These are phyloP conservation scores for Prunella strophiata DNA, from an alignment of 2,797 vertebrate species.

Conservation along the genomic window DNA sequence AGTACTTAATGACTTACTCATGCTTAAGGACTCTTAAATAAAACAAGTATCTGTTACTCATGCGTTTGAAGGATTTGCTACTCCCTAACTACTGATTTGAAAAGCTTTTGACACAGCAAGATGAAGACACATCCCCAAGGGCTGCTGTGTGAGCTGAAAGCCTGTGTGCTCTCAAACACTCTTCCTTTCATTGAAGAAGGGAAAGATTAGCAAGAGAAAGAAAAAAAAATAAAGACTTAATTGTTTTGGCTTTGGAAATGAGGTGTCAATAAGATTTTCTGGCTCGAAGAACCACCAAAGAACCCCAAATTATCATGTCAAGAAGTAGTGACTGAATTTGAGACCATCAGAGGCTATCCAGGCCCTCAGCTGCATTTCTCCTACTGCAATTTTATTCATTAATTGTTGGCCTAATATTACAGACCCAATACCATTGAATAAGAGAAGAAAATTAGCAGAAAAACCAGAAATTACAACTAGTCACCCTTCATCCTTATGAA, in stretches of 20 bases:
- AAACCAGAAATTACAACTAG: not conserved
- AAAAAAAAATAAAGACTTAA: not conserved
- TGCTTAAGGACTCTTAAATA: conserved; percentile 33
- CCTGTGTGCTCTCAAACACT: not conserved
- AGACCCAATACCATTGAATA: not conserved
- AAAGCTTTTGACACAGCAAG: conserved; percentile 16
- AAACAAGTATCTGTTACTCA: conserved; percentile 32
- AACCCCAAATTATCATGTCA: not conserved
- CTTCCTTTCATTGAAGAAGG: not conserved
- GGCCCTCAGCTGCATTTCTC: not conserved
- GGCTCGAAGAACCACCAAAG: not conserved
- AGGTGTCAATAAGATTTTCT: not conserved
- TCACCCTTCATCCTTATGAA: not conserved
- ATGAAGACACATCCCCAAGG: not conserved
- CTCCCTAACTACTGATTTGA: not conserved
- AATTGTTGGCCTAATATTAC: not conserved
- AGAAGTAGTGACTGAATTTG: not conserved
- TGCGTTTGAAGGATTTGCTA: not conserved
- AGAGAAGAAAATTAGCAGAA: not conserved
- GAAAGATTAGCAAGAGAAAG: not conserved
- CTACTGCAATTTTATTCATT: not conserved
- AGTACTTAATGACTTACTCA: conserved; percentile 29
- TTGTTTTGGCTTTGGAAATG: not conserved
- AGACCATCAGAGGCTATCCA: not conserved
- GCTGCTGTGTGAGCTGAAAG: not conserved